Evolutionary conservation across 2,888 invertebrate species (phyloP), one percentile per base, ranked within the genome.

Genomic region (Acronicta leporina): DNA sequence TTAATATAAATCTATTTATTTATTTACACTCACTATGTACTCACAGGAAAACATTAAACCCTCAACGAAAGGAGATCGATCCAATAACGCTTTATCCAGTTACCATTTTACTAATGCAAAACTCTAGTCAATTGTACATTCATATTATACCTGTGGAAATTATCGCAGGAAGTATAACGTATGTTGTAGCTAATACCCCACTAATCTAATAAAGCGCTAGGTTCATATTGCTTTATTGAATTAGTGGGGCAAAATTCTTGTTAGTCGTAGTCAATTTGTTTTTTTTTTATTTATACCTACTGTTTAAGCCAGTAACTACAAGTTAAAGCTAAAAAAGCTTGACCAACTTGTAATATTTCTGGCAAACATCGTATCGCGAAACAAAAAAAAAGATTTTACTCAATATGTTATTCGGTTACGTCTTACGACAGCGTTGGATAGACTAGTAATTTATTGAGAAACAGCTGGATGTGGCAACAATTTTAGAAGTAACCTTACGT

Each of bases 201-300:
- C 71, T 75, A 75, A 77, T 74, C 57, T 58, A 75, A 77, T 75
- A 75, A 75, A 59, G 46, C 56, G n/a, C 14, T 56, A 45, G 35
- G 59, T 62, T 73, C 55, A 53, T 62, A 54, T 35, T 11, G 48
- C 56, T 47, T 63, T 69, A 73, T 74, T 74, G 60, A 74, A 77
- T 74, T 66, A 74, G 75, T 59, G 49, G 63, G 63, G 51, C 77
- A 74, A 47, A 45, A 55, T 54, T 38, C 50, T 38, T 44, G 45
- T 54, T 42, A 50, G 46, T 42, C 44, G 44, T 53, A 27, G 38
- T 41, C 25, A 62, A 68, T 61, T 73, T 49, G 46, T 57, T 52
- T 15, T 13, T 6, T 15, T 46, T 27, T 8, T 3, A 20, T 20
- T 20, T 2, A 20, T 20, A 4, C 20, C 20, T n/a, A n/a, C n/a